Conservation (phyloP, 30 jellyfish, hydroid and myxozoan genomes). For the Catostylus mosaicus region DNA sequence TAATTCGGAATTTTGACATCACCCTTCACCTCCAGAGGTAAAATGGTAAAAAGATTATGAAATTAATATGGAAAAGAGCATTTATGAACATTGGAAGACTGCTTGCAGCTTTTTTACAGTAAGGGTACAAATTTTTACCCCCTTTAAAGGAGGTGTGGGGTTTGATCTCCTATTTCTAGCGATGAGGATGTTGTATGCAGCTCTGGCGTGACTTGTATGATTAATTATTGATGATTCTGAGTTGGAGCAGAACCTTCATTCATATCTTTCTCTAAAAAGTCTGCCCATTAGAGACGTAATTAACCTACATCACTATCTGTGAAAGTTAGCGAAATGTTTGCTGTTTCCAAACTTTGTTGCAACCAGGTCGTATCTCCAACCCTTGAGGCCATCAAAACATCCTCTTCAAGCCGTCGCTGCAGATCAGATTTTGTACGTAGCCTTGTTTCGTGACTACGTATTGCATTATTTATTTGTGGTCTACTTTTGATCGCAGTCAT, state of each 20-base stretch:
- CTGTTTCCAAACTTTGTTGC: conserved; percentile 52
- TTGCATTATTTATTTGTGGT: conserved; percentile 1
- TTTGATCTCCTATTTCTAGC: too few species aligned
- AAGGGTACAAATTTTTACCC: too few species aligned
- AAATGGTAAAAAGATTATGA: too few species aligned
- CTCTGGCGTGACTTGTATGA: too few species aligned
- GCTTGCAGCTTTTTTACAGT: too few species aligned
- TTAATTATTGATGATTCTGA: too few species aligned
- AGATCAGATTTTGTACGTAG: conserved; percentile 55
- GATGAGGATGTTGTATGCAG: too few species aligned
- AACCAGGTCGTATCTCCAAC: conserved; percentile 78
- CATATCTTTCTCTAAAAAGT: background rate
- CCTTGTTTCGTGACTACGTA: background rate
- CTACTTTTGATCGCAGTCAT: background rate
- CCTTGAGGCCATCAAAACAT: conserved; percentile 73
- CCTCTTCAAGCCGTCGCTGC: conserved; percentile 59
- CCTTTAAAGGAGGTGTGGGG: too few species aligned
- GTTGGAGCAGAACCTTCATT: background rate
- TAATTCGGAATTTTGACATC: too few species aligned
- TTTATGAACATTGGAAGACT: too few species aligned
- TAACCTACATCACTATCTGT: conserved; percentile 52
- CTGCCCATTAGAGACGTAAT: background rate
- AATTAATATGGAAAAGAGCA: too few species aligned
- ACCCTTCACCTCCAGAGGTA: too few species aligned
- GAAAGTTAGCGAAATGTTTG: conserved; percentile 7